Conservation (phyloP, 2,888 invertebrate genomes). For the Aquatica leii region DNA sequence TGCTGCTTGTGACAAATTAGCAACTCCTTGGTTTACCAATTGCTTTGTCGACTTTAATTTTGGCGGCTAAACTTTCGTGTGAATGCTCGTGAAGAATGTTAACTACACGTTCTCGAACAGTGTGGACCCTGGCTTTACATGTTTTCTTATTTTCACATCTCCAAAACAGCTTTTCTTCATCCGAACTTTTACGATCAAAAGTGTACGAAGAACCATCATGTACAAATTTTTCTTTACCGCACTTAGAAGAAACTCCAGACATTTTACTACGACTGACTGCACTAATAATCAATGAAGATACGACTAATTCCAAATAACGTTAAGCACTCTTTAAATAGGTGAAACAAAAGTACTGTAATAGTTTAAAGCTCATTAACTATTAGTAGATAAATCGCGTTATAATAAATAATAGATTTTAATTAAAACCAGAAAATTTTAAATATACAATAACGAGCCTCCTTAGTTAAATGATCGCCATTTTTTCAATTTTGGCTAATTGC, state of each 20-base stretch:
- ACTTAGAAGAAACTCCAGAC: constrained; percentile 6
- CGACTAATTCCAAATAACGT: constrained; percentile 2
- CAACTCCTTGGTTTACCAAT: too few species aligned
- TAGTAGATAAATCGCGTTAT: neutral
- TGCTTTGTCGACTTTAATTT: too few species aligned
- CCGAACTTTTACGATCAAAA: constrained; percentile 3
- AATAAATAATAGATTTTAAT: neutral
- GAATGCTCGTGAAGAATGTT: constrained; percentile 3
- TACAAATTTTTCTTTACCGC: constrained; percentile 7
- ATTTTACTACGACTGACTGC: constrained; percentile 8
- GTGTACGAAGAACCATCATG: constrained; percentile 9
- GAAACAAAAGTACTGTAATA: neutral
- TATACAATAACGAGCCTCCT: constrained; percentile 1
- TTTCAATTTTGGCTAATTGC: neutral
- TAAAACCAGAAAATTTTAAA: neutral
- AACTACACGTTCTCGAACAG: constrained; percentile 4
- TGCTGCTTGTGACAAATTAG: neutral
- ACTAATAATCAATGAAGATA: constrained; percentile 1
- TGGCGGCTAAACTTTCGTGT: too few species aligned
- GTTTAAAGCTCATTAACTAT: neutral
- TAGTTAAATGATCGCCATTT: neutral
- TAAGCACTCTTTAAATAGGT: constrained; percentile 7
- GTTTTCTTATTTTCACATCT: constrained; percentile 7
- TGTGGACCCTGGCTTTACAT: constrained; percentile 9
- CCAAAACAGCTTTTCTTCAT: neutral